A percentile compares a stretch with the other conserved stretches of the same genome.
phyloP scores from a whole-genome alignment of 2,113 vertebrate genomes.

The Piliocolobus tephrosceles region DNA sequence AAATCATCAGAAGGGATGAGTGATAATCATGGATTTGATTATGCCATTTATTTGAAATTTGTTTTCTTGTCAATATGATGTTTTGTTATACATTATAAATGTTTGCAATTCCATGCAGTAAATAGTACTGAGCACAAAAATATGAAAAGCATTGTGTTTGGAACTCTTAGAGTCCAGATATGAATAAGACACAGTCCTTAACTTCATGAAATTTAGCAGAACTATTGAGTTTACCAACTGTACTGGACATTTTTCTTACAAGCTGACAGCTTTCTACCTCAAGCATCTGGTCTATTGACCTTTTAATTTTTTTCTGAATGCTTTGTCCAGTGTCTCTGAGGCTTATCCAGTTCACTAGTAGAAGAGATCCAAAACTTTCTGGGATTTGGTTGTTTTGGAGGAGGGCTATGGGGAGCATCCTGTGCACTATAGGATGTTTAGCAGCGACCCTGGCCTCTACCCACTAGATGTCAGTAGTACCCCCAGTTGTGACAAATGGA shows the following conservation, averaged over 20 bases:
- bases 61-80: background rate
- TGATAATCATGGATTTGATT: background rate
- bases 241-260: background rate
- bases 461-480: background rate
- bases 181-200: background rate
- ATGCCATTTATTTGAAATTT: background rate
- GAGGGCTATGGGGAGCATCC: background rate
- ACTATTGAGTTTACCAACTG: background rate
- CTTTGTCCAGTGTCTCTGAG: background rate
- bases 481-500: background rate
- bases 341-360: background rate
- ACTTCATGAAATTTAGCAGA: background rate
- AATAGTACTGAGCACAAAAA: background rate
- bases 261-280: background rate
- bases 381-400: background rate
- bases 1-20: background rate
- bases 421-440: background rate
- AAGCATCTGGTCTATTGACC: background rate
- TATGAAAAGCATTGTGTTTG: background rate
- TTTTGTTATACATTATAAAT: background rate
- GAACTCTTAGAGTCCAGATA: background rate
- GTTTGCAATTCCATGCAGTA: background rate
- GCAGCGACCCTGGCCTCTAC: background rate
- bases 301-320: background rate
- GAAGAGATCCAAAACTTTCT: background rate